phyloP scores from a whole-genome alignment of 2,797 vertebrate species.

The Hybognathus amarus region DNA sequence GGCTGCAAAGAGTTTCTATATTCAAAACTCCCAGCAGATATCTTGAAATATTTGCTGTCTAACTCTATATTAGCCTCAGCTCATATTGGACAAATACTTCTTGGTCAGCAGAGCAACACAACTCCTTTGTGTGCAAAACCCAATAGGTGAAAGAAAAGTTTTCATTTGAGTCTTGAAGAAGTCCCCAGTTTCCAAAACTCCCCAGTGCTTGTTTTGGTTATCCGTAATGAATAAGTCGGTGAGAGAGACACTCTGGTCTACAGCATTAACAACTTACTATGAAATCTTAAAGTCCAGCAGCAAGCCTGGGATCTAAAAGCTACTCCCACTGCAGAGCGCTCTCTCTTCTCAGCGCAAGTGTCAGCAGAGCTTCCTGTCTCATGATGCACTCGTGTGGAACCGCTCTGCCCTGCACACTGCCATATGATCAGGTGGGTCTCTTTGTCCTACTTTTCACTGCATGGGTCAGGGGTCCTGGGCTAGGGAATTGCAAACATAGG shows the following conservation, averaged over 20 bases:
- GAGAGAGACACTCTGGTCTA: constrained; percentile 63
- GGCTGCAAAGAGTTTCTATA: background rate
- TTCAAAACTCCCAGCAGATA: constrained; percentile 16
- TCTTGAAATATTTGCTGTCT: constrained; percentile 14
- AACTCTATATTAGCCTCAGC: constrained; percentile 32
- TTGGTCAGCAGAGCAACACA: background rate
- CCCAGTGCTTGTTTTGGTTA: constrained; percentile 56
- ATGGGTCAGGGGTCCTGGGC: constrained; percentile 5
- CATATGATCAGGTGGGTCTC: constrained; percentile 42
- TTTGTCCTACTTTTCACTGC: constrained; percentile 15
- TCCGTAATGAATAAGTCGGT: constrained; percentile 75
- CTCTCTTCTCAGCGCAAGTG: constrained; percentile 71
- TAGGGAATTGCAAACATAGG: constrained; percentile 3
- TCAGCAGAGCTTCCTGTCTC: constrained; percentile 73
- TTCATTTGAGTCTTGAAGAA: constrained; percentile 5
- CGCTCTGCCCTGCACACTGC: constrained; percentile 25
- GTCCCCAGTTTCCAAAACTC: constrained; percentile 47
- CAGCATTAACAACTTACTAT: constrained; percentile 72
- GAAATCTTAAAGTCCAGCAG: constrained; percentile 76
- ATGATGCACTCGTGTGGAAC: constrained; percentile 47
- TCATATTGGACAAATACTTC: constrained; percentile 18
- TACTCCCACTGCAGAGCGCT: constrained; percentile 51
- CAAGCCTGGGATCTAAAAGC: constrained; percentile 67
- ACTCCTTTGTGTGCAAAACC: constrained; percentile 24
- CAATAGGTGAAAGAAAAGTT: constrained; percentile 14